These are phyloP conservation scores for Saccopteryx bilineata DNA, from an alignment of 2,113 vertebrate genomes.

Conservation along the genomic window DNA sequence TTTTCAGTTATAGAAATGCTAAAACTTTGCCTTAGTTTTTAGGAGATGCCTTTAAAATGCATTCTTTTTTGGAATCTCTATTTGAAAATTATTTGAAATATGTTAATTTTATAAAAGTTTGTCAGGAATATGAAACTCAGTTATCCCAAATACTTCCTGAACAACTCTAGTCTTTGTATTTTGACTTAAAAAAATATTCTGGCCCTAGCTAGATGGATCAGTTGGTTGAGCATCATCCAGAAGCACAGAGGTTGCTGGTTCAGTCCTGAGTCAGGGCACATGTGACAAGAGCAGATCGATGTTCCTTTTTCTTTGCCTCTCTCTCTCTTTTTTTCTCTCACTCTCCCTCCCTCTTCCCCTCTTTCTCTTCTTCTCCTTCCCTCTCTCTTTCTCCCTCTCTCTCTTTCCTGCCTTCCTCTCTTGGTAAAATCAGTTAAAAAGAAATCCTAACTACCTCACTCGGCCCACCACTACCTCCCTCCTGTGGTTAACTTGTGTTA, in stretches of 20 bases:
- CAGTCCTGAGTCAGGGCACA: no score
- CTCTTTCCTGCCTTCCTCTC: no score
- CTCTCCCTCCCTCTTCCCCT: no score
- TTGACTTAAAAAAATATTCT: background rate
- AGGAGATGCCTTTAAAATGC: background rate
- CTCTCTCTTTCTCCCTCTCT: no score
- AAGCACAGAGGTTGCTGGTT: no score
- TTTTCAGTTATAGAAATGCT: background rate
- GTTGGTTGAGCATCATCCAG: no score
- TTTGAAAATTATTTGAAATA: slow-evolving; percentile 46
- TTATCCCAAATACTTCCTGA: background rate
- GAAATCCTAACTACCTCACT: background rate
- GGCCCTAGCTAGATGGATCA: no score
- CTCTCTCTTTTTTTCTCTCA: no score
- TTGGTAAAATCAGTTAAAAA: background rate
- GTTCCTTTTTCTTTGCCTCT: no score
- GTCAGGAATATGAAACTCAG: background rate
- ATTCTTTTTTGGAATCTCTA: background rate
- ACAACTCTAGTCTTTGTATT: background rate
- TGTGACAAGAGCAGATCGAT: no score
- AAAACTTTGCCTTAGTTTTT: slow-evolving; percentile 20
- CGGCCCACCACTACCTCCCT: background rate
- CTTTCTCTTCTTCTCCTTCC: no score
- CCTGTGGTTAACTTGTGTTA: background rate
- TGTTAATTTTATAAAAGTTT: slow-evolving; percentile 57